Percentiles rank a stretch among this genome's conserved stretches.
These are phyloP conservation scores for Sebastes fasciatus DNA, from an alignment of 2,113 vertebrate genomes.

Conservation along the genomic window DNA sequence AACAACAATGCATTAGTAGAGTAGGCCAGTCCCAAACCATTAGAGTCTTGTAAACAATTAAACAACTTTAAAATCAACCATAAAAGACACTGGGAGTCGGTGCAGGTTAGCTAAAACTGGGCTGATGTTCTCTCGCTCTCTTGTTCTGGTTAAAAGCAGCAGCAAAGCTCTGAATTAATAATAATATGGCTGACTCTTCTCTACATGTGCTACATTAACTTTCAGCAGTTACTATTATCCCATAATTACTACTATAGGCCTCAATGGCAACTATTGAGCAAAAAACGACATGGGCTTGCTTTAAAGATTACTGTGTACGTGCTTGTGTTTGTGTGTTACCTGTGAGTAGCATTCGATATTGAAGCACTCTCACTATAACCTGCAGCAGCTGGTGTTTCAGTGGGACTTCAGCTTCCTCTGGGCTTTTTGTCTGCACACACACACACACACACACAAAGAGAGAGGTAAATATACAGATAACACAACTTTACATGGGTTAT, in stretches of 20 bases:
- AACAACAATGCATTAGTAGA: not conserved
- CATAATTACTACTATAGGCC: not conserved
- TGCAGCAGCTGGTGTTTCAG: conserved; percentile 91
- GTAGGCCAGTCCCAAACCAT: not conserved
- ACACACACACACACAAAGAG: conserved; percentile 8
- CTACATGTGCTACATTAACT: not conserved
- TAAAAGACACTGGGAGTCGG: too few species aligned
- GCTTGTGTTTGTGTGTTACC: conserved; percentile 80
- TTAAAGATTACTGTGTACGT: not conserved
- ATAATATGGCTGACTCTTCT: not conserved
- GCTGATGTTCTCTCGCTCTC: not conserved
- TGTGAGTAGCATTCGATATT: conserved; percentile 95
- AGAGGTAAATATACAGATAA: not conserved
- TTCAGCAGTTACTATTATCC: not conserved
- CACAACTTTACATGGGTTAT: not conserved
- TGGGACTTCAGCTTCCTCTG: conserved; percentile 78
- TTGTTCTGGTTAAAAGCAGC: not conserved
- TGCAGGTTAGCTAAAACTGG: not conserved
- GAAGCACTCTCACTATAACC: conserved; percentile 92
- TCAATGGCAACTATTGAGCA: not conserved
- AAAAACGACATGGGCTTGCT: not conserved
- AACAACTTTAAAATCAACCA: not conserved
- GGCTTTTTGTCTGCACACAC: conserved; percentile 82
- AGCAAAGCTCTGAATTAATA: not conserved
- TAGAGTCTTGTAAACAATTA: not conserved